phyloP scores from a whole-genome alignment of 23 tunicate genomes.

The Diplosoma virens region DNA sequence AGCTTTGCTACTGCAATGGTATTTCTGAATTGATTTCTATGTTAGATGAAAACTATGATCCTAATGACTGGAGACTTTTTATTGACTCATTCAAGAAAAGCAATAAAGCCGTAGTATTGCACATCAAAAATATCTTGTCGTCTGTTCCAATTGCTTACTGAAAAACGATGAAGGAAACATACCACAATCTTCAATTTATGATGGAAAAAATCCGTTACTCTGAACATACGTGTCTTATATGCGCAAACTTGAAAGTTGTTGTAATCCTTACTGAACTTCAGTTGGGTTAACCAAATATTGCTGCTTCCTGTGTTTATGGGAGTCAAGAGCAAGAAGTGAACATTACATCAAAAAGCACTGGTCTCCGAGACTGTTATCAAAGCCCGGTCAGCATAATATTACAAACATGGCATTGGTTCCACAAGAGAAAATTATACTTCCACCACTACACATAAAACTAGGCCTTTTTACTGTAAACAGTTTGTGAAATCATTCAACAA shows the following conservation, averaged over 20 bases:
- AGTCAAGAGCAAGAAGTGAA: constrained; percentile 8
- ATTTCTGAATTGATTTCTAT: constrained; percentile 1
- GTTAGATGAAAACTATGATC: neutral
- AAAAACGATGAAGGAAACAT: constrained; percentile 5
- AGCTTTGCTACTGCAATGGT: constrained; percentile 14
- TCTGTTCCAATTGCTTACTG: constrained; percentile 9
- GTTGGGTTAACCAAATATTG: constrained; percentile 16
- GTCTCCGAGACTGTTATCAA: neutral
- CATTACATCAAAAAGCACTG: constrained; percentile 14
- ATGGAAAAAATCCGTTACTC: neutral
- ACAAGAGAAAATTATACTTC: constrained; percentile 7
- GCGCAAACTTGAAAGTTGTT: constrained; percentile 18
- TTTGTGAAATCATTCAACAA: constrained; percentile 19
- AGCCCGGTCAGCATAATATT: constrained; percentile 16
- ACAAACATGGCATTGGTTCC: constrained; percentile 6
- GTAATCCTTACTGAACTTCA: neutral
- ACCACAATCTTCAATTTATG: neutral
- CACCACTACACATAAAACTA: constrained; percentile 9
- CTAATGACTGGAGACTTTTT: constrained; percentile 24
- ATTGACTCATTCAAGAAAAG: neutral
- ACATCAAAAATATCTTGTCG: neutral
- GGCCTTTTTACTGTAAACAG: constrained; percentile 27
- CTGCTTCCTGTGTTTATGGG: constrained; percentile 26
- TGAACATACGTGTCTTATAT: neutral
- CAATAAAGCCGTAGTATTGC: neutral